A percentile compares a stretch with the other conserved stretches of the same genome.
These are phyloP conservation scores for Tigriopus japonicus DNA, from an alignment of 1,140 invertebrate species.

Conservation along the genomic window DNA sequence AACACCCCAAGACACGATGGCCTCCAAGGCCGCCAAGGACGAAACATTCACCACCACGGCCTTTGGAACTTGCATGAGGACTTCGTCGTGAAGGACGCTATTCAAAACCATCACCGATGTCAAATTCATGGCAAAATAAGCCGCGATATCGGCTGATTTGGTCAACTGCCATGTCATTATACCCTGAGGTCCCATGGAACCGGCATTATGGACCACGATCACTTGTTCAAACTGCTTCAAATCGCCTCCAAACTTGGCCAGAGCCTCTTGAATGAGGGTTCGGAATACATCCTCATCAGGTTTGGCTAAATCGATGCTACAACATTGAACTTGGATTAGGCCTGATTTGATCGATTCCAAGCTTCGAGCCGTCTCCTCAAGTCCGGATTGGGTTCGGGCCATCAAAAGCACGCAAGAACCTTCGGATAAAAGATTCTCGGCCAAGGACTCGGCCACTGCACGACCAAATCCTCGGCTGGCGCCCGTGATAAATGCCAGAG, in stretches of 20 bases:
- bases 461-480: constrained; percentile 8
- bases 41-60: constrained; percentile 61
- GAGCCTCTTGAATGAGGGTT: too few species aligned
- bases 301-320: too few species aligned
- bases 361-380: background rate
- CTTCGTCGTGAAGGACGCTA: constrained; percentile 43
- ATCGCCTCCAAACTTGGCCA: background rate
- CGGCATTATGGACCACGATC: constrained; percentile 2
- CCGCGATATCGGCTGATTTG: too few species aligned
- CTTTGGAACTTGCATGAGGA: constrained; percentile 28
- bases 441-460: background rate
- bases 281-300: too few species aligned
- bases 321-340: too few species aligned
- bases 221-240: background rate
- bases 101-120: constrained; percentile 57
- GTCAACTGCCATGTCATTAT: too few species aligned
- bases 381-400: background rate
- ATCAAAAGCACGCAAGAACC: background rate
- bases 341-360: too few species aligned
- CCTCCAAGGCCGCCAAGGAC: constrained; percentile 54
- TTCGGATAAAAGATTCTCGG: background rate
- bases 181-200: background rate
- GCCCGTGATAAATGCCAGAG: background rate
- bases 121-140: constrained; percentile 57
- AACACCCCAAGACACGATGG: constrained; percentile 49